Base-by-base conservation (phyloP, 2,113 vertebrate genomes). In the Castor canadensis region DNA sequence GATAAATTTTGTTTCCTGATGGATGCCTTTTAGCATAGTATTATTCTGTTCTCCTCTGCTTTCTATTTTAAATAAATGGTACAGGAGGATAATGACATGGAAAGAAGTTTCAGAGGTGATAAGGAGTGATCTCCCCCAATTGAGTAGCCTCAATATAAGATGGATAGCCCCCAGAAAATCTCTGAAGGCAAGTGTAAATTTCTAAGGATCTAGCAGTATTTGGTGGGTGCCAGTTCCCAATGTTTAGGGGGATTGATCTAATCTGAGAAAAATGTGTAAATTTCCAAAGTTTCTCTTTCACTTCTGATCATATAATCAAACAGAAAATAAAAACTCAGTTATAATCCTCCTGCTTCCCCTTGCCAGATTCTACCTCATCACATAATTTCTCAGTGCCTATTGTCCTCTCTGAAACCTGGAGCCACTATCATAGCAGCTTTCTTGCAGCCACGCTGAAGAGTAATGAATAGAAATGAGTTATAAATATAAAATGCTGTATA, bases 391-490 rank as follows among this genome's bases (percentile, higher is more conserved):
- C 52, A 49, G 47, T 79, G 85, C 47, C 67, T 76, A 28, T 93
- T 94, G 87, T 93, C 81, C 30, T 96, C 43, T 96, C 76, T 95
- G 67, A 94, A 97, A 92, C 67, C 43, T 38, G 87, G 54, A 69
- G 72, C 87, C 32, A 58, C 81, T 86, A 73, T 82, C 52, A 73
- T 72, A 95, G 95, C 72, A 96, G 54, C 52, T 45, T 95, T 77
- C 89, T 80, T 86, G 76, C 64, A 95, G 85, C 85, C 83, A 92
- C 77, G 92, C 94, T 95, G 92, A 97, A 95, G 94, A 95, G 73
- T 95, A 96, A 97, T 97, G 97, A 98, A 98, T 98, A 98, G 84
- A 98, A 98, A 98, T 97, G 87, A 96, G 94, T 95, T 96, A 98
- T 97, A 98, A 97, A 98, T 97, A 97, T 96, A 97, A 97, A 97